phyloP scores from a whole-genome alignment of 1,140 invertebrate species.

The Aphis craccivora region DNA sequence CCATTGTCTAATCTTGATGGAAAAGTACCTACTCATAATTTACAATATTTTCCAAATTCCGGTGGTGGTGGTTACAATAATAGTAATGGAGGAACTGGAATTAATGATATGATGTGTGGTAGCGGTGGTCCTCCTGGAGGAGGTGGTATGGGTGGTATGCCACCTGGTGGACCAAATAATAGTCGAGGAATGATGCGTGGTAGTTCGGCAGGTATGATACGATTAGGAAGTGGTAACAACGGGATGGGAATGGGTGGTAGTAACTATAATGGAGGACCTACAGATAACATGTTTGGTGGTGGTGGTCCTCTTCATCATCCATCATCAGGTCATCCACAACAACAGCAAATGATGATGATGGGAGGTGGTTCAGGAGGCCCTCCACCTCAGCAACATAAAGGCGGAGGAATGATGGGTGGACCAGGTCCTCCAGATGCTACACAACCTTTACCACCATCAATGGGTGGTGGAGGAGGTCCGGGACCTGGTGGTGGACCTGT shows the following conservation, averaged over 20 bases:
- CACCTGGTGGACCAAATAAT: conserved; percentile 62
- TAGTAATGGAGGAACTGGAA: conserved; percentile 55
- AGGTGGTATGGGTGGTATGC: conserved; percentile 63
- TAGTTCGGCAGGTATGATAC: conserved; percentile 60
- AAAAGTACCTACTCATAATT: conserved; percentile 75
- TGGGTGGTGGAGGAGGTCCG: conserved; percentile 66
- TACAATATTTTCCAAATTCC: conserved; percentile 76
- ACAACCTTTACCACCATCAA: conserved; percentile 80
- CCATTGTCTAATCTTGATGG: conserved; percentile 76
- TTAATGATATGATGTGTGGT: conserved; percentile 58
- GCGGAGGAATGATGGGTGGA: conserved; percentile 67
- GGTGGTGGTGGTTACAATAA: conserved; percentile 61
- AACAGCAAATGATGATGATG: conserved; percentile 64
- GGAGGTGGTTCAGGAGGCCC: conserved; percentile 64
- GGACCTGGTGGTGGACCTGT: conserved; percentile 18
- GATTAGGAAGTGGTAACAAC: conserved; percentile 54
- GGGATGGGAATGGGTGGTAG: conserved; percentile 61
- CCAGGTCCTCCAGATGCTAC: conserved; percentile 66
- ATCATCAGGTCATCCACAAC: conserved; percentile 64
- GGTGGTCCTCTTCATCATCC: conserved; percentile 63
- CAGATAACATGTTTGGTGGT: conserved; percentile 64
- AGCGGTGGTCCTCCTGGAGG: conserved; percentile 63
- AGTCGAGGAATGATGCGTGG: conserved; percentile 62
- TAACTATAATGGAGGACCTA: conserved; percentile 58
- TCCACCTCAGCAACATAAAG: conserved; percentile 60